phyloP scores from a whole-genome alignment of 53 echinoderm and acorn worm genomes.

The Hippasteria phrygiana region DNA sequence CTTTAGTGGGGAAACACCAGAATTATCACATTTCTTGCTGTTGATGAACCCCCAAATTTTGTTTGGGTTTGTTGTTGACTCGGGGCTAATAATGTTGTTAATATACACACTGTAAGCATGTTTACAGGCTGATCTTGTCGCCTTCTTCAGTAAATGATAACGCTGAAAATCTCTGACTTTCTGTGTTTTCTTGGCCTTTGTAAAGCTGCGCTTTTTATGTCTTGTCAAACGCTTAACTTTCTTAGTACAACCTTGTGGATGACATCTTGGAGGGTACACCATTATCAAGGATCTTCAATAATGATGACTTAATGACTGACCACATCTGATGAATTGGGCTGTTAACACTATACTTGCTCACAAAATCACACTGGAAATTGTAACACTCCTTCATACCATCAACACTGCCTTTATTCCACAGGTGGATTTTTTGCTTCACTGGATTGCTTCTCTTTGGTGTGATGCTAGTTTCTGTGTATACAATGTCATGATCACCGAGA shows the following conservation, averaged over 20 bases:
- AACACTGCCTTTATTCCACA: conserved; percentile 5
- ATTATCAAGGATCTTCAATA: conserved; percentile 6
- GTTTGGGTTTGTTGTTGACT: too few relatives aligned
- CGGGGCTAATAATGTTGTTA: not conserved
- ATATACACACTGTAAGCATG: too few relatives aligned
- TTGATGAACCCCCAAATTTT: not conserved
- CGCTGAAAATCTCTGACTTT: not conserved
- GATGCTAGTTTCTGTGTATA: too few relatives aligned
- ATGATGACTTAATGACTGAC: conserved; percentile 31
- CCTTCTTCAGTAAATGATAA: not conserved
- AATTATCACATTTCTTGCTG: not conserved
- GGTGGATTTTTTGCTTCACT: conserved; percentile 19
- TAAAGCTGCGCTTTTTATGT: conserved; percentile 12
- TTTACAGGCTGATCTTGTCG: too few relatives aligned
- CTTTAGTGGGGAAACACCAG: too few relatives aligned
- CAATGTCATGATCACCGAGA: too few relatives aligned
- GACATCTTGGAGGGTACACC: conserved; percentile 44
- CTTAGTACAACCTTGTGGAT: conserved; percentile 31
- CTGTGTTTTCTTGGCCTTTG: not conserved
- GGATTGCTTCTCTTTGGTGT: conserved; percentile 11
- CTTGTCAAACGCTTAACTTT: not conserved
- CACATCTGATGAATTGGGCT: conserved; percentile 31
- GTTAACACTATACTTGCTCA: not conserved
- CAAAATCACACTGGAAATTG: conserved; percentile 17
- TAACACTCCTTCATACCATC: conserved; percentile 13